Percentiles rank a stretch among this genome's conserved stretches.
phyloP scores from a whole-genome alignment of 2,113 vertebrate genomes.

The Menidia beryllina region DNA sequence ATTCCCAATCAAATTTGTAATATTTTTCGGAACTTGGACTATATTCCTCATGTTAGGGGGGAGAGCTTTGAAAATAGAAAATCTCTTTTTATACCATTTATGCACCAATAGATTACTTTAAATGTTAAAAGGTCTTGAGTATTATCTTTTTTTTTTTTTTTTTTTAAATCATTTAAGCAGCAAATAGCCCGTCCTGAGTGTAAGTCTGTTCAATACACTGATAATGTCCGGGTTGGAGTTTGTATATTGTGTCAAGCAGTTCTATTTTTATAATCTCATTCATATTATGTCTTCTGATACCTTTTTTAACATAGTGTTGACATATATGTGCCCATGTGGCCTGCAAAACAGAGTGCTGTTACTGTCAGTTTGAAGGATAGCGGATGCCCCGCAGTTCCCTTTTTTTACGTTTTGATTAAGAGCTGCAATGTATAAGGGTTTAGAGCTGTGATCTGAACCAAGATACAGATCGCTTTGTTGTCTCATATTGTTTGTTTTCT shows the following conservation, averaged over 20 bases:
- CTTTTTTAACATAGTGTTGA: neutral
- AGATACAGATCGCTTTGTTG: neutral
- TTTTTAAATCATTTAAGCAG: slow-evolving; percentile 4
- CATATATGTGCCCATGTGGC: neutral
- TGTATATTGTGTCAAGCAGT: neutral
- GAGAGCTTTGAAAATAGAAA: too few relatives aligned
- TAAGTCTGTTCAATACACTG: neutral
- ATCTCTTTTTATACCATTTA: neutral
- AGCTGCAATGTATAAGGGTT: slow-evolving; percentile 9
- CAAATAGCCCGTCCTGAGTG: neutral
- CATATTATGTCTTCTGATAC: too few relatives aligned
- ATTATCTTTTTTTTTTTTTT: neutral
- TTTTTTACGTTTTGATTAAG: slow-evolving; percentile 23
- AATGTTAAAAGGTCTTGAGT: neutral
- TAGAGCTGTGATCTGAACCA: neutral
- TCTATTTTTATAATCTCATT: too few relatives aligned
- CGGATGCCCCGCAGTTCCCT: slow-evolving; percentile 10
- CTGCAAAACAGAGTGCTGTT: neutral
- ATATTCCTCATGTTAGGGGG: too few relatives aligned
- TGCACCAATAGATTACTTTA: neutral
- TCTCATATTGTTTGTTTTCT: slow-evolving; percentile 8
- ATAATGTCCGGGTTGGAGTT: neutral
- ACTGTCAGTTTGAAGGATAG: slow-evolving; percentile 55
- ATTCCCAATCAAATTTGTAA: too few relatives aligned
- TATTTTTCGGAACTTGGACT: too few relatives aligned